phyloP scores from a whole-genome alignment of 1,140 invertebrate species.

The Teleogryllus occipitalis region DNA sequence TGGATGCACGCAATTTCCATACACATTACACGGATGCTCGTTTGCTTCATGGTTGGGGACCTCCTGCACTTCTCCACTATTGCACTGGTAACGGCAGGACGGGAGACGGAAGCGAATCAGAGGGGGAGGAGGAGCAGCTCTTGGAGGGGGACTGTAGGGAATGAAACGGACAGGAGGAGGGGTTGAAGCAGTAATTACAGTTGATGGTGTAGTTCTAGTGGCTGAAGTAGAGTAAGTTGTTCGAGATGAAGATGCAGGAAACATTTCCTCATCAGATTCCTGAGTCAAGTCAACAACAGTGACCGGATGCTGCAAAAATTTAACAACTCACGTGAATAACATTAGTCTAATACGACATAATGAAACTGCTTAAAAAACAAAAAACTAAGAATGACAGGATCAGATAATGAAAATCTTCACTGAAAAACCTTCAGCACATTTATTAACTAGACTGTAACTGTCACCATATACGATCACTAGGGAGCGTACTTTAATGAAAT shows the following conservation, averaged over 20 bases:
- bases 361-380: too few relatives aligned
- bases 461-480: too few relatives aligned
- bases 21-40: slow-evolving; percentile 9
- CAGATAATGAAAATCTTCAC: too few relatives aligned
- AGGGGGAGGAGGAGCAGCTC: neutral
- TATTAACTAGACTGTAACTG: too few relatives aligned
- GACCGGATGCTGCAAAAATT: slow-evolving; percentile 32
- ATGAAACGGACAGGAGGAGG: neutral
- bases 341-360: too few relatives aligned
- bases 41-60: neutral
- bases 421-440: too few relatives aligned
- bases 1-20: slow-evolving; percentile 12
- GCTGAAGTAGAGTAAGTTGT: slow-evolving; percentile 23
- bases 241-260: slow-evolving; percentile 21
- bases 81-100: slow-evolving; percentile 17
- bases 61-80: neutral
- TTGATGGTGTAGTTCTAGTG: neutral
- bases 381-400: too few relatives aligned
- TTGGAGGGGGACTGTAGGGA: slow-evolving; percentile 7
- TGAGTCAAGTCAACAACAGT: slow-evolving; percentile 55
- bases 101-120: slow-evolving; percentile 14
- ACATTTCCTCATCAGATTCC: slow-evolving; percentile 50
- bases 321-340: neutral
- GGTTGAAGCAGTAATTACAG: neutral
- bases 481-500: too few relatives aligned